These are phyloP conservation scores for Lordiphosa fenestrarum DNA, from an alignment of 2,888 invertebrate genomes.

Conservation along the genomic window DNA sequence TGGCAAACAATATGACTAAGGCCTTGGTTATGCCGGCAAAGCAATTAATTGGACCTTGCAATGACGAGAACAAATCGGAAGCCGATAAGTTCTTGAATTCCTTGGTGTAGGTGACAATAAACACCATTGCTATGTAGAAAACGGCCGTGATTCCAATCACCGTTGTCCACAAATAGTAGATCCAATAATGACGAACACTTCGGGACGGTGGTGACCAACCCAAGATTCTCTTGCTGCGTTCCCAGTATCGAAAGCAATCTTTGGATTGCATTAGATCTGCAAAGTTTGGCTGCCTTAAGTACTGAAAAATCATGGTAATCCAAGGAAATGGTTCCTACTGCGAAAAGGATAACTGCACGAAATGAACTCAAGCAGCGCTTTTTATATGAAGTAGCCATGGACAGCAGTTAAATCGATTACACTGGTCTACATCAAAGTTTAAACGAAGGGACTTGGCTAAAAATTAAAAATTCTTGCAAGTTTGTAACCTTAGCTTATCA, in stretches of 20 bases:
- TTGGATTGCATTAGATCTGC: conserved; percentile 3
- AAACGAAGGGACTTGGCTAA: no score
- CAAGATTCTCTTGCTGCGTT: conserved; percentile 4
- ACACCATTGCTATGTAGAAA: conserved; percentile 21
- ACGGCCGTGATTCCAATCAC: conserved; percentile 2
- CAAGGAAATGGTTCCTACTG: no score
- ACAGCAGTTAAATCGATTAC: no score
- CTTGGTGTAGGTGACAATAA: conserved; percentile 29
- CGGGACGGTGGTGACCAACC: conserved; percentile 18
- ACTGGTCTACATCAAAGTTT: no score
- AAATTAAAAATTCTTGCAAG: no score
- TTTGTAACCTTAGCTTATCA: no score
- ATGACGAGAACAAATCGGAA: conserved; percentile 2
- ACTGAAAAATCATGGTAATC: no score
- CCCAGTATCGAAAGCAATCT: conserved; percentile 6
- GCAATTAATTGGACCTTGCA: conserved; percentile 38
- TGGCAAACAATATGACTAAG: conserved; percentile 28
- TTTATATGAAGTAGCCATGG: no score
- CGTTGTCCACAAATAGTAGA: conserved; percentile 12
- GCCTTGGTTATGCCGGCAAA: conserved; percentile 43
- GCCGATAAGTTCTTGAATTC: conserved; percentile 17
- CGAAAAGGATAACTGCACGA: no score
- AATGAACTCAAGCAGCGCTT: no score
- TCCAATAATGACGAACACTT: conserved; percentile 4
- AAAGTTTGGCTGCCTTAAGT: no score